Conservation (phyloP, 1,140 invertebrate genomes). For the Solenopsis invicta region DNA sequence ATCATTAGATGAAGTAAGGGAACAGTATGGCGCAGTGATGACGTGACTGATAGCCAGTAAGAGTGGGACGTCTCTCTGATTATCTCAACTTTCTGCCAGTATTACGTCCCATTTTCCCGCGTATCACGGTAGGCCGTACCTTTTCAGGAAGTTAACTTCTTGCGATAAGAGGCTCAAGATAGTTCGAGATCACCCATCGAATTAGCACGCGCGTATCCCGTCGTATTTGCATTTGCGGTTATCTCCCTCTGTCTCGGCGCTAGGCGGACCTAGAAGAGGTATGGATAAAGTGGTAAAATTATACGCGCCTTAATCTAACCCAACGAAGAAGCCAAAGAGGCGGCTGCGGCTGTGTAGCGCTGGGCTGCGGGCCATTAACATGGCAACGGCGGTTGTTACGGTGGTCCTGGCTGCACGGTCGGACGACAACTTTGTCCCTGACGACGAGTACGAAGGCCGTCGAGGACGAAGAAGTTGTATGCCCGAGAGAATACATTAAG, state of each 20-base stretch:
- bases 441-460: slow-evolving; percentile 58
- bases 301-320: slow-evolving; percentile 36
- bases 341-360: slow-evolving; percentile 18
- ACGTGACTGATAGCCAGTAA: too few relatives aligned
- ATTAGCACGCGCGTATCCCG: slow-evolving; percentile 62
- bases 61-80: too few relatives aligned
- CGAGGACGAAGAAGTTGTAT: slow-evolving; percentile 71
- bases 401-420: slow-evolving; percentile 35
- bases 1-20: too few relatives aligned
- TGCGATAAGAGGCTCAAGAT: neutral
- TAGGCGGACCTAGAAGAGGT: slow-evolving; percentile 8
- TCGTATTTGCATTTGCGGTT: slow-evolving; percentile 13
- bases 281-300: slow-evolving; percentile 60
- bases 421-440: slow-evolving; percentile 69
- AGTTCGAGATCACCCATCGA: neutral
- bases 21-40: too few relatives aligned
- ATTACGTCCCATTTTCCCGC: neutral
- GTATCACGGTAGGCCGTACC: neutral
- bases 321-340: slow-evolving; percentile 61
- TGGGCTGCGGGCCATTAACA: slow-evolving; percentile 67
- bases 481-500: slow-evolving; percentile 73
- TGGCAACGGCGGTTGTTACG: slow-evolving; percentile 75
- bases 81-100: neutral
- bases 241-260: neutral
- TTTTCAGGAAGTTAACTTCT: slow-evolving; percentile 24